Conservation (phyloP, 1,140 invertebrate species). For the Gonatopus flavifemur region DNA sequence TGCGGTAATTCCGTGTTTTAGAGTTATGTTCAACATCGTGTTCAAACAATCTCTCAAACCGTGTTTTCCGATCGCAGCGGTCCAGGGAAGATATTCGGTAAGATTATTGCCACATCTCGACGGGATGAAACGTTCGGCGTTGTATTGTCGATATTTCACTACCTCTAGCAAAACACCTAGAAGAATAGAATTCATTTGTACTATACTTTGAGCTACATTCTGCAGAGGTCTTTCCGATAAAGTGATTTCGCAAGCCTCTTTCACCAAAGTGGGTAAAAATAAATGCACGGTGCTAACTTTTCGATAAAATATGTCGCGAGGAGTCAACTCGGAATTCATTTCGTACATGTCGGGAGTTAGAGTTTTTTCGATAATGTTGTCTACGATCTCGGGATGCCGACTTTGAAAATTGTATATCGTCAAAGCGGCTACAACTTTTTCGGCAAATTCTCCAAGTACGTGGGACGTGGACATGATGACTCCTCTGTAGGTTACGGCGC, state of each 20-base stretch:
- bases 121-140: constrained; percentile 57
- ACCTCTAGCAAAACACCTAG: constrained; percentile 62
- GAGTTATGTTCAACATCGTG: constrained; percentile 60
- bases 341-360: constrained; percentile 46
- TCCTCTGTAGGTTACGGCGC: constrained; percentile 62
- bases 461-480: constrained; percentile 66
- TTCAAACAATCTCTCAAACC: constrained; percentile 61
- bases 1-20: constrained; percentile 62
- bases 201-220: constrained; percentile 59
- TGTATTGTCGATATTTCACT: constrained; percentile 62
- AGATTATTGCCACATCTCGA: constrained; percentile 42
- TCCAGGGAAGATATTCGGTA: constrained; percentile 69
- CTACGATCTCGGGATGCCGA: constrained; percentile 61
- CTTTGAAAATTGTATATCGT: constrained; percentile 68
- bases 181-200: constrained; percentile 61
- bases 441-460: constrained; percentile 70
- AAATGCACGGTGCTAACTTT: constrained; percentile 64
- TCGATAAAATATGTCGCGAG: constrained; percentile 73
- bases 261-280: constrained; percentile 59
- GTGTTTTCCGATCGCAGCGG: constrained; percentile 60
- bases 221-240: constrained; percentile 60
- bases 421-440: constrained; percentile 76
- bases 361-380: constrained; percentile 63
- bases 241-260: constrained; percentile 58
- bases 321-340: constrained; percentile 61